Base-by-base conservation (phyloP, 2,113 vertebrate genomes). In the Chascanopsetta lugubris region DNA sequence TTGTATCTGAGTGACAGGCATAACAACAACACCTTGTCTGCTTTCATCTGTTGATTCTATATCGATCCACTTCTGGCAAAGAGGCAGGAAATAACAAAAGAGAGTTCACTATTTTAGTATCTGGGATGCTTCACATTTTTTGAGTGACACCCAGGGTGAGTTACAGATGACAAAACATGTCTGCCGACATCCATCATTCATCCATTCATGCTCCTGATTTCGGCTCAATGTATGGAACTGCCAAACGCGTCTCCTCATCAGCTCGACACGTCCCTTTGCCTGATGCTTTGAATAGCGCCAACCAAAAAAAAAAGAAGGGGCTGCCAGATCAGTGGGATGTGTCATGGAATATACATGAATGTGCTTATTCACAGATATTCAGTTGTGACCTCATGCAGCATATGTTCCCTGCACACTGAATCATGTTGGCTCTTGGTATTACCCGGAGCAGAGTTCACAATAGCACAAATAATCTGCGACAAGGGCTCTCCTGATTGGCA, bases 1-100 rank as follows among this genome's bases (percentile, higher is more conserved):
- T 62, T 65, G 65, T 77, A 49, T 66, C 43, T 51, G 61, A 79
- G 63, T 82, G 82, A 75, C 76, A 80, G 57, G 54, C 55, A 78
- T 61, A 64, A 54, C 56, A 79, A 58, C 84, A 78, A 71, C 47
- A 15, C 36, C n/a, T n/a, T n/a, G 71, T 56, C 18, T 50, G 15
- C 46, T 78, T 74, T 74, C 47, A 80, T 73, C 59, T 56, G 60
- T 8, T 5, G 29, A 54, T 7, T 57, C 30, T 54, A 26, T 66
- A 56, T 69, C 57, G 75, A 79, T 71, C 57, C 53, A 47, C 12
- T 51, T 26, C 42, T 45, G 38, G 45, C 43, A 56, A 72, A 73
- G 48, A 63, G 57, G 34, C 32, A 42, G 13, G 43, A 65, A 56
- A 71, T 34, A 57, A 55, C 49, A 27, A 38, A 68, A 38, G 51